Evolutionary conservation across 2,113 vertebrate species (phyloP), one percentile per base, ranked within the genome.

Genomic region (Megalops atlanticus): DNA sequence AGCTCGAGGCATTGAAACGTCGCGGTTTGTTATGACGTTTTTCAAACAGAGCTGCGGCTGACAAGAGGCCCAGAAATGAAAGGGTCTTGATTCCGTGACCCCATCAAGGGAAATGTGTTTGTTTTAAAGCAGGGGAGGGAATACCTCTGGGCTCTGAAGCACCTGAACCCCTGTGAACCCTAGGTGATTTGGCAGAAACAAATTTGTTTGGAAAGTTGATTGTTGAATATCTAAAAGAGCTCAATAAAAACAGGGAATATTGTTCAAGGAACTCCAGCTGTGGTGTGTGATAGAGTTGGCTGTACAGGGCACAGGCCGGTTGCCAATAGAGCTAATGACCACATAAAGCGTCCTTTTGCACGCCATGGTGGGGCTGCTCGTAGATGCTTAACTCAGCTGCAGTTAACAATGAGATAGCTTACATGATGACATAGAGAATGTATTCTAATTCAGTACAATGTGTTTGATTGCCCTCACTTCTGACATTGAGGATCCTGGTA

Each of bases 21-120:
- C 2, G 36, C 73, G 43, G 72, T 76, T 81, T 68, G 49, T 80
- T 74, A 74, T 39, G 43, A 81, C 35, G 77, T 71, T 83, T n/a
- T 83, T 45, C 68, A 82, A 73, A 43, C 41, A 21, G 15, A 72
- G 69, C 40, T 27, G 78, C 24, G 39, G 24, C 41, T 39, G 27
- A 35, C 47, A 45, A 38, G 35, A 31, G 21, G 31, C 72, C 52
- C 31, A 10, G 38, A 24, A 18, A 47, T 80, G 69, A 80, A 36
- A 54, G 47, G 24, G 70, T 4, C 35, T 80, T 52, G 47, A 74
- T 72, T 80, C 24, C 31, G 14, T 27, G 33, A 74, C 45, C 69
- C 18, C 18, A 4, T 39, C 69, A 38, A 45, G 24, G 35, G 27
- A 73, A 54, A 73, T n/a, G 41, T 80, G 69, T 79, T 79, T 79